Conservation (phyloP, 2,888 invertebrate species). For the Itoplectis maculator region DNA sequence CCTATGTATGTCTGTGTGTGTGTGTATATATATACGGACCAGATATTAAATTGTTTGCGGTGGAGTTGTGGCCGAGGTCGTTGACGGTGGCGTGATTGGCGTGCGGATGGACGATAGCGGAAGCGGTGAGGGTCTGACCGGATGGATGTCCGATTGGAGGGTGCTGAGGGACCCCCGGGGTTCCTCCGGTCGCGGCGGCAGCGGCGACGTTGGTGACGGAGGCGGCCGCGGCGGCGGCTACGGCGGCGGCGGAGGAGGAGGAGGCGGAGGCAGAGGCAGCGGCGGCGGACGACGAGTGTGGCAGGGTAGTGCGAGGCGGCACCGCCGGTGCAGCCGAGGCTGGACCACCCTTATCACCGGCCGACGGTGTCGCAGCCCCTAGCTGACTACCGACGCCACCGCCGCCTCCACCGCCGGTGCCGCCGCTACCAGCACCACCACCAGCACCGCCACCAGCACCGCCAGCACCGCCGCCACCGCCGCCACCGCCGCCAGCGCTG, state of each 20-base stretch:
- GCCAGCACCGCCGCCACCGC: constrained; percentile 71
- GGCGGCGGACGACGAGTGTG: constrained; percentile 66
- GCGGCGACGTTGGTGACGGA: constrained; percentile 60
- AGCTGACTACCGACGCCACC: constrained; percentile 48
- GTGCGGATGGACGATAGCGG: constrained; percentile 82
- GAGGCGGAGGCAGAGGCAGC: constrained; percentile 70
- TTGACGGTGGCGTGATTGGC: constrained; percentile 80
- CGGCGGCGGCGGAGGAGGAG: constrained; percentile 41
- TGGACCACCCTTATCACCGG: constrained; percentile 66
- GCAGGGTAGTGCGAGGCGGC: constrained; percentile 80
- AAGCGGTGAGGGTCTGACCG: constrained; percentile 82
- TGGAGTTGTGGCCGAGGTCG: constrained; percentile 77
- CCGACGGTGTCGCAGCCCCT: constrained; percentile 62
- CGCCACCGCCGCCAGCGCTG: constrained; percentile 71
- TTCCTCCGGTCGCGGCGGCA: constrained; percentile 42
- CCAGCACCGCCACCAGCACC: constrained; percentile 75
- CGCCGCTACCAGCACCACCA: constrained; percentile 71
- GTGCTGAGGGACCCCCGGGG: constrained; percentile 68
- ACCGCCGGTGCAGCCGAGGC: constrained; percentile 81
- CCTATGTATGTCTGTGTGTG: too few species aligned
- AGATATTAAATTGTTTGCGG: constrained; percentile 81
- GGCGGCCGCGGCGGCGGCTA: constrained; percentile 69
- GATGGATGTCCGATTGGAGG: constrained; percentile 79
- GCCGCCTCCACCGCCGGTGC: too few species aligned
- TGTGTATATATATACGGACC: constrained; percentile 76